Evolutionary conservation across 2,113 vertebrate genomes (phyloP), one percentile per base, ranked within the genome.

Genomic region (Ploceus nigricollis): DNA sequence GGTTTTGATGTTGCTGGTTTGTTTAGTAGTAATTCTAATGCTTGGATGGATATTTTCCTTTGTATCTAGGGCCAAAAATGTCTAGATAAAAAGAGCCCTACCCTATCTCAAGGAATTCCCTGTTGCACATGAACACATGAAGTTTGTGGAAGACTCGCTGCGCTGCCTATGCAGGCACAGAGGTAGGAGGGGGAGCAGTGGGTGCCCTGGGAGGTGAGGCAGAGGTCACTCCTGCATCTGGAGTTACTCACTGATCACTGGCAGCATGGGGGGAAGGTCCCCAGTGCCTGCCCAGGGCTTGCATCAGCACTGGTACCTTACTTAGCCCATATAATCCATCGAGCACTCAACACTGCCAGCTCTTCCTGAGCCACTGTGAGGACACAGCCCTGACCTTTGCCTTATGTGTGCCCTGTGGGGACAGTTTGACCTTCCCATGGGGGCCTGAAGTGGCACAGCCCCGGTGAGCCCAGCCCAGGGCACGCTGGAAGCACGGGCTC

Each of bases 171-270:
- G 13, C n/a, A 58, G 48, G 39, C 39, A 57, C n/a, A 39, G 31
- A 48, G 42, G 15, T 33, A 56, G 57, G 39, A 58, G 23, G 11
- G 13, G 31, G 16, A 35, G 1, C 1, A 1, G 14, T 6, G 23
- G n/a, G 30, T 19, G 9, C 42, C 10, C 47, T 25, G 56, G 30
- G 20, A 39, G 23, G 28, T 0, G 0, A 75, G 47, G 23, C 35
- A 65, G 72, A 56, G 56, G 50, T 2, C 1, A 64, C 33, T 40
- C 17, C 77, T 54, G 31, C 21, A 33, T 23, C 45, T 45, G 28
- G 44, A 68, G n/a, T 39, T 35, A 57, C 9, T 14, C n/a, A 19
- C 37, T 76, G 61, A 66, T 31, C 63, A 21, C 14, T 0, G 12
- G n/a, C 42, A 51, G 50, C 28, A 2, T 10, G 45, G 33, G 50